Base-by-base conservation (phyloP, 2,888 invertebrate species). In the Spodoptera littoralis region DNA sequence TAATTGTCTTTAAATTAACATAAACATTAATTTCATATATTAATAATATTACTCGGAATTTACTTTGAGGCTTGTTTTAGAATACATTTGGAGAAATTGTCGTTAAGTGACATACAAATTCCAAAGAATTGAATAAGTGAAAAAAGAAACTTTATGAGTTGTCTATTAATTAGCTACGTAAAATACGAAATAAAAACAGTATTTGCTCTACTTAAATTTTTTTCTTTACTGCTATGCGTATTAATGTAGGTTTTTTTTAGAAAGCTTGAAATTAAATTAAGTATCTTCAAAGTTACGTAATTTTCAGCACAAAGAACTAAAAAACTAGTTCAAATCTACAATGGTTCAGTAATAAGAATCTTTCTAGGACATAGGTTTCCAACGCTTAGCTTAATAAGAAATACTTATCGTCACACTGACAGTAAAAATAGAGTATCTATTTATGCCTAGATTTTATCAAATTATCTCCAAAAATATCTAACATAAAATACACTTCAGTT, bases 341-440 rank as follows among this genome's bases (percentile, higher is more conserved):
- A 57, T 53, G 47, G 49, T 24, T 54, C 50, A 61, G 51, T 73
- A 71, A 63, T 70, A 49, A 49, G 52, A 66, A 61, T 43, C 47
- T 77, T 66, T 51, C 59, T 66, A 66, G 61, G 54, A 58, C 70
- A 73, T 73, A 77, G 61, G 22, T 47, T 66, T 18, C 43, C 45
- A 59, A 53, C 43, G 48, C 24, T 55, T 60, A 46, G 27, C 48
- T 63, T 70, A 73, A 63, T 61, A 60, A 67, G n/a, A 47, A 57
- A 65, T 58, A 51, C 56, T 65, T 69, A 69, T 72, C 48, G 66
- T 57, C 11, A 44, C 54, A 62, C 62, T 41, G 41, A 54, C 22
- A 3, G 27, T 27, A 43, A 54, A 48, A 57, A 30, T 64, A 51
- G 9, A 13, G 30, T 9, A 45, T 22, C 3, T 52, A 9, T 4